A percentile compares a stretch with the other conserved stretches of the same genome.
These are phyloP conservation scores for Chelonus formosanus DNA, from an alignment of 2,888 invertebrate genomes.

Conservation along the genomic window DNA sequence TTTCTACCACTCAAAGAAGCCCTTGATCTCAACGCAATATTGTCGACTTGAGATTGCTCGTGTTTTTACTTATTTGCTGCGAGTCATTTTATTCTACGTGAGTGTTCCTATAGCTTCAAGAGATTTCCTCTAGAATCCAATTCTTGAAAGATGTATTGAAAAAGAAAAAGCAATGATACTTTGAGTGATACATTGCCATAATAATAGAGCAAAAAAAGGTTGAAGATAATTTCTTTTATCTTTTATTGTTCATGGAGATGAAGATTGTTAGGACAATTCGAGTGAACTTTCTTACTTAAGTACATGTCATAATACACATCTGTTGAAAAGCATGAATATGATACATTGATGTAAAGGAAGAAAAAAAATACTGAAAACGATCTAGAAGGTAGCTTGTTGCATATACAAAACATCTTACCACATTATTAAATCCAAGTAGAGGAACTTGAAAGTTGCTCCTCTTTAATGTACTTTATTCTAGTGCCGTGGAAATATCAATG, in stretches of 20 bases:
- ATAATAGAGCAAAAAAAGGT: too few relatives aligned
- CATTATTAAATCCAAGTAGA: slow-evolving; percentile 24
- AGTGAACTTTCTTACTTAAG: too few relatives aligned
- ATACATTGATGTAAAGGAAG: slow-evolving; percentile 1
- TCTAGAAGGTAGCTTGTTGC: not conserved
- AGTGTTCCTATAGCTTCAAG: not conserved
- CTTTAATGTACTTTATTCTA: slow-evolving; percentile 12
- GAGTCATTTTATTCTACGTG: not conserved
- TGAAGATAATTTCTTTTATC: too few relatives aligned
- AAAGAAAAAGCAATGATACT: not conserved
- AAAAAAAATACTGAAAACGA: too few relatives aligned
- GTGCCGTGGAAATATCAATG: slow-evolving; percentile 14
- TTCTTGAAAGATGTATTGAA: not conserved
- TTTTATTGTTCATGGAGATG: too few relatives aligned
- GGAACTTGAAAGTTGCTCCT: slow-evolving; percentile 18
- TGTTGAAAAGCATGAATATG: too few relatives aligned
- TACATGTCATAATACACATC: too few relatives aligned
- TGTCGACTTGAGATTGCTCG: slow-evolving; percentile 14
- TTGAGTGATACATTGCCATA: too few relatives aligned
- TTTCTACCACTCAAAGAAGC: slow-evolving; percentile 22
- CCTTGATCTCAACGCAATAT: slow-evolving; percentile 21
- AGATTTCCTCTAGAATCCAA: not conserved
- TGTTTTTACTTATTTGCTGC: not conserved
- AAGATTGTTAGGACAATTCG: too few relatives aligned
- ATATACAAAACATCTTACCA: slow-evolving; percentile 24